Base-by-base conservation (phyloP, 2,888 invertebrate species). In the Prosopocoilus inquinatus region DNA sequence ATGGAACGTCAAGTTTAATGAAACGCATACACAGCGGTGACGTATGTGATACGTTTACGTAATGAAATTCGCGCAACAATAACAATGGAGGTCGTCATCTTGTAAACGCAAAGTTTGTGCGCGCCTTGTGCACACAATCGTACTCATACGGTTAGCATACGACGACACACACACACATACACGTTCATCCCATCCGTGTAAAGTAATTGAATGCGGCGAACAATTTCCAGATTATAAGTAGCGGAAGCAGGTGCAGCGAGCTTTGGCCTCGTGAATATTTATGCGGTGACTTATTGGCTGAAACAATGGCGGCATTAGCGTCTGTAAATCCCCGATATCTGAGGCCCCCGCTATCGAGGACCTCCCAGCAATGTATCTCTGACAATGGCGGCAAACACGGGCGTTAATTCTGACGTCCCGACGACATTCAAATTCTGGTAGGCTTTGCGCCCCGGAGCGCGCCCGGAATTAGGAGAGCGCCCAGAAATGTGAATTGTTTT, bases 221-320 rank as follows among this genome's bases (percentile, higher is more conserved):
- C 41, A 41, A 41, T 41, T 15, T 41, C 41, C 15, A 41, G 41
- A 41, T 41, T 41, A 41, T 41, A 13, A 15, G 45, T 55, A 46
- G 32, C 54, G 62, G 65, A 60, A 64, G 66, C 69, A 69, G 69
- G 69, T 69, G 69, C 66, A 63, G 35, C 28, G 62, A 61, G 62
- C 64, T 64, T 66, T 60, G 58, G 59, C 64, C 63, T 65, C 63
- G 64, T 69, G 68, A 67, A 68, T 69, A 69, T 69, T 68, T 68
- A 69, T 68, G 65, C 51, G 61, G 61, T 66, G 67, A 68, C 68
- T 68, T 69, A 69, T 69, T 67, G 64, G 64, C 62, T 66, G 61
- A 60, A 64, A 66, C 66, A 67, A 65, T 59, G 64, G 55, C 58
- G 60, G 61, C 58, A 62, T 66, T 64, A 65, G 62, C 67, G 66